Base-by-base conservation (phyloP, 2,797 vertebrate species). In the Neosilurus hyrtlii region DNA sequence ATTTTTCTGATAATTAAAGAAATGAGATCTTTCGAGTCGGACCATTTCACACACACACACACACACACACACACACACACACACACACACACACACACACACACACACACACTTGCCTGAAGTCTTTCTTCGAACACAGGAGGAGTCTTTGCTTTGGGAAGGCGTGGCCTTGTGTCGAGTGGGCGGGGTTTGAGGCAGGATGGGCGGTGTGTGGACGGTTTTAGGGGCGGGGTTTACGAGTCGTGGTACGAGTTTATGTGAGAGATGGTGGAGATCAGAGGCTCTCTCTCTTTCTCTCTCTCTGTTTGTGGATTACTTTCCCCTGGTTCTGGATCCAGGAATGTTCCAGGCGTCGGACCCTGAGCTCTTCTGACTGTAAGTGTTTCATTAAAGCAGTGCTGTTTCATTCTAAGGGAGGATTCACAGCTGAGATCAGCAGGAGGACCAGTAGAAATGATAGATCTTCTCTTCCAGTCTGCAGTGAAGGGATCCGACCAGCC, bases 301-400 rank as follows among this genome's bases (percentile, higher is more conserved):
- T 65, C n/a, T 65, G 8, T 67, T 12, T 67, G 20, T 61, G 79
- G 79, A 81, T 49, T 49, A 81, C 14, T 10, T 43, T 43, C 6
- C 37, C 37, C 37, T 6, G 37, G 37, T 0, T 30, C 20, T 22
- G 14, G 30, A 20, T n/a, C 1, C 52, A 68, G 67, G 56, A 62
- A 81, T 81, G 79, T 71, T 71, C 20, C 37, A 43, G 37, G 6
- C 6, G 37, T 43, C 6, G 2, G 37, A 2, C 79, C 61, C 54
- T 81, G 79, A 81, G 79, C 61, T 20, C 8, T 1, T 71, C 4
- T 26, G 7, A 51, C 4, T 26, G 7, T n/a, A 5, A 15, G 43
- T 30, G 1, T 16, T 14, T 22, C 16, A n/a, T 20, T 63, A 30
- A 54, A 56, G 11, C 7, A 11, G 18, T 67, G 6, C 49, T 52